phyloP scores from a whole-genome alignment of 2,113 vertebrate species.

The Balaenoptera acutorostrata region DNA sequence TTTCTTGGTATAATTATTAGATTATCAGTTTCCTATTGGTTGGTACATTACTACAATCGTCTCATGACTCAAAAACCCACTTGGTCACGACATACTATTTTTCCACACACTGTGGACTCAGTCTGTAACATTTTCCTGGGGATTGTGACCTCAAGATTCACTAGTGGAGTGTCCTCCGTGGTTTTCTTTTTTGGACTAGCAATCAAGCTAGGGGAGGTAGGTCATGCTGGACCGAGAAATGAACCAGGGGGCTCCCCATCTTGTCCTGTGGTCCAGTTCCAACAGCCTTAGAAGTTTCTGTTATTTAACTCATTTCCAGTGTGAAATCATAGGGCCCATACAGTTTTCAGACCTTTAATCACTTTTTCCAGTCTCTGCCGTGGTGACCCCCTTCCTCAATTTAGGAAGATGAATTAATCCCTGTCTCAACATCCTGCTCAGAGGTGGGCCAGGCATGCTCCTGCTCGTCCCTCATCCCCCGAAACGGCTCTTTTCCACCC shows the following conservation, averaged over 20 bases:
- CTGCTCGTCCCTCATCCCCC: background rate
- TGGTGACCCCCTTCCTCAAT: background rate
- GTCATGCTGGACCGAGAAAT: fast-evolving
- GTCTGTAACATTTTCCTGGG: background rate
- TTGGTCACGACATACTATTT: fast-evolving
- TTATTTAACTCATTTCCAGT: background rate
- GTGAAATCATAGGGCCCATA: no score
- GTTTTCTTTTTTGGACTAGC: fast-evolving
- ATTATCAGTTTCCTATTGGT: fast-evolving
- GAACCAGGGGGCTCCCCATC: fast-evolving
- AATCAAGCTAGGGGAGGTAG: no score
- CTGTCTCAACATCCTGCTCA: no score
- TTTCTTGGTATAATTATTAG: fast-evolving
- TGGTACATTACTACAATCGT: fast-evolving
- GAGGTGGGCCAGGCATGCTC: background rate
- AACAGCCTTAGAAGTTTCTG: no score
- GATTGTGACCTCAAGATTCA: fast-evolving
- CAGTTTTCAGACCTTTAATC: fast-evolving
- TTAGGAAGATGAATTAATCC: fast-evolving
- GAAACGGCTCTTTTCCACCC: no score
- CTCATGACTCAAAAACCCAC: fast-evolving
- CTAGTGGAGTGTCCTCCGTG: fast-evolving
- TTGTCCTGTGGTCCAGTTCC: fast-evolving
- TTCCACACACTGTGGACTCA: fast-evolving
- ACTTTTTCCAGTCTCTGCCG: no score